Evolutionary conservation across 2,888 invertebrate genomes (phyloP).

Genomic region (Hirtodrosophila confusa): DNA sequence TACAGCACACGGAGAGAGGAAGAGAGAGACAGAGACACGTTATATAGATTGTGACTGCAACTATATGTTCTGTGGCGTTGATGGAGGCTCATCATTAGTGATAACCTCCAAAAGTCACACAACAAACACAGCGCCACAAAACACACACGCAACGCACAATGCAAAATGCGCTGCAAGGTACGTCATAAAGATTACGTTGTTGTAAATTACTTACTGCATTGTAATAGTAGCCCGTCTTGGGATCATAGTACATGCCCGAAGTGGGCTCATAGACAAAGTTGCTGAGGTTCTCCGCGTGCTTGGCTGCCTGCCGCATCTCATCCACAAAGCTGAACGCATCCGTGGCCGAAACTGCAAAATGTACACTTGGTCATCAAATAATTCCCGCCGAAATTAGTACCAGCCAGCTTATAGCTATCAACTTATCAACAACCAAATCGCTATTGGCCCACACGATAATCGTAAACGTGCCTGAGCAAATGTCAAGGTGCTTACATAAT

Average conservation of each 20-base stretch:
- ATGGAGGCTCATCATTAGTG: constrained; percentile 44
- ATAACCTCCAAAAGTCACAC: constrained; percentile 57
- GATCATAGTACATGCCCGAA: constrained; percentile 95
- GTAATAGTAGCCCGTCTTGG: constrained; percentile 94
- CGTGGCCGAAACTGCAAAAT: constrained; percentile 59
- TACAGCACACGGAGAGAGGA: constrained; percentile 52
- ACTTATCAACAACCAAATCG: not conserved
- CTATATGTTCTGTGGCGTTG: constrained; percentile 10
- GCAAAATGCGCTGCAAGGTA: constrained; percentile 18
- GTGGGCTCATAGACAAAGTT: constrained; percentile 94
- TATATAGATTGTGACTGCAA: constrained; percentile 3
- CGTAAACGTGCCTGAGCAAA: constrained; percentile 5
- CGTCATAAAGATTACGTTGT: constrained; percentile 65
- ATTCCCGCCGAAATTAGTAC: constrained; percentile 10
- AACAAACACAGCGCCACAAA: constrained; percentile 10
- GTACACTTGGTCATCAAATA: not conserved
- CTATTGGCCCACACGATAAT: constrained; percentile 1
- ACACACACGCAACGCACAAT: constrained; percentile 12
- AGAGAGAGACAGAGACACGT: constrained; percentile 10
- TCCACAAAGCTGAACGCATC: constrained; percentile 86
- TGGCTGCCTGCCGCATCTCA: constrained; percentile 91
- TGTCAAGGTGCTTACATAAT: constrained; percentile 23
- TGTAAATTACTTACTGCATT: constrained; percentile 88
- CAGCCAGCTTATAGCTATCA: constrained; percentile 2
- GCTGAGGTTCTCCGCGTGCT: constrained; percentile 89